Evolutionary conservation across 2,113 vertebrate species (phyloP), one percentile per base, ranked within the genome.

Genomic region (Neogale vison): DNA sequence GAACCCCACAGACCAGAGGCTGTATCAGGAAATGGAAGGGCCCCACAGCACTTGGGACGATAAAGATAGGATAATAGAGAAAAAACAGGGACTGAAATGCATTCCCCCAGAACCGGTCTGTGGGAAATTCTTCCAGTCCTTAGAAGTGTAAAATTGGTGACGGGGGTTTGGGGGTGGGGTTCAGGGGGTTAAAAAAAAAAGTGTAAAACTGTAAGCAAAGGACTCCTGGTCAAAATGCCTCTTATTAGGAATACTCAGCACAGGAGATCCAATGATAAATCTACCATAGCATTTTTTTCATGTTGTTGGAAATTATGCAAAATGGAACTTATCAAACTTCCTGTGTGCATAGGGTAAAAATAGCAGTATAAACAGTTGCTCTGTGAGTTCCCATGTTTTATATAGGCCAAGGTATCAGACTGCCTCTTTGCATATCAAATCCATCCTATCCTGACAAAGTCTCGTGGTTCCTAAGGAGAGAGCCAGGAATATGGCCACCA

Each of bases 241-340:
- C 59, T 88, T 39, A 15, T 57, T n/a, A 72, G 69, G 31, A 83
- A 71, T n/a, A 84, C 26, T 67, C 17, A 79, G 13, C 13, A 2
- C 20, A 59, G 17, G 36, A 50, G 20, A 74, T 52, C 77, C 1
- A 81, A 34, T 34, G 52, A 81, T 52, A 65, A 81, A 65, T 11
- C 71, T 85, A 63, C 13, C 24, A 14, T 36, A 42, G 0, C n/a
- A 52, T 18, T 61, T 42, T 84, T 92, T 82, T 59, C 63, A 89
- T 61, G 3, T 57, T 82, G 21, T 76, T 92, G n/a, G 59, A 61
- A 96, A 95, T 52, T 52, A 1, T 21, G 57, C 21, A 67, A 86
- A 86, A 92, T 95, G 45, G n/a, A 50, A 61, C 69, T 42, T 69
- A n/a, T 65, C 85, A 76, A 65, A 82, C 82, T 93, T 77, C n/a